These are phyloP conservation scores for Balearica regulorum DNA, from an alignment of 2,797 vertebrate genomes.

Conservation along the genomic window DNA sequence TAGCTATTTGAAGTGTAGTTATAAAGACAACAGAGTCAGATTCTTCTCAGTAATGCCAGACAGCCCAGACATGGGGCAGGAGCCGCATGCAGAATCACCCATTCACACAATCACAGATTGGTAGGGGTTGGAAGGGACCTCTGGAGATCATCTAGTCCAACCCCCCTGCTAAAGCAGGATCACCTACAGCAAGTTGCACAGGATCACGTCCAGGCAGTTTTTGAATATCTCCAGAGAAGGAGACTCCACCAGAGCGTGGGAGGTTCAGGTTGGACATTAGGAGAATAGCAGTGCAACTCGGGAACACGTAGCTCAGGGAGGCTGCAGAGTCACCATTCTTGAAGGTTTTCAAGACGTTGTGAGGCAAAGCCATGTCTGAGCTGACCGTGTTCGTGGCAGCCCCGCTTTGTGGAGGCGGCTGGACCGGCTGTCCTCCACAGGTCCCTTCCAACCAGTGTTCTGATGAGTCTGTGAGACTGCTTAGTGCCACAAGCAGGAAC, in stretches of 20 bases:
- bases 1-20: neutral
- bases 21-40: neutral
- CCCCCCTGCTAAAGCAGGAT: no score
- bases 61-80: neutral
- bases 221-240: no score
- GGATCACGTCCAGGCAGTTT: no score
- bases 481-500: neutral
- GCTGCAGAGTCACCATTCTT: neutral
- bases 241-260: neutral
- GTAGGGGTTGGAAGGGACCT: no score
- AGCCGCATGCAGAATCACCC: neutral
- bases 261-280: neutral
- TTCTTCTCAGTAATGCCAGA: neutral
- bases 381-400: accelerated
- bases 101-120: no score
- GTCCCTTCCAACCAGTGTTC: neutral
- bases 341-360: neutral
- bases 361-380: neutral
- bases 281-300: neutral
- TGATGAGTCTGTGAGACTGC: neutral
- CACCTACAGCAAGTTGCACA: no score
- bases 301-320: neutral
- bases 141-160: no score
- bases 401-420: neutral
- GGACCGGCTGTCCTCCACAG: neutral